These are phyloP conservation scores for Heliconius himera DNA, from an alignment of 1,140 invertebrate species.

Conservation along the genomic window DNA sequence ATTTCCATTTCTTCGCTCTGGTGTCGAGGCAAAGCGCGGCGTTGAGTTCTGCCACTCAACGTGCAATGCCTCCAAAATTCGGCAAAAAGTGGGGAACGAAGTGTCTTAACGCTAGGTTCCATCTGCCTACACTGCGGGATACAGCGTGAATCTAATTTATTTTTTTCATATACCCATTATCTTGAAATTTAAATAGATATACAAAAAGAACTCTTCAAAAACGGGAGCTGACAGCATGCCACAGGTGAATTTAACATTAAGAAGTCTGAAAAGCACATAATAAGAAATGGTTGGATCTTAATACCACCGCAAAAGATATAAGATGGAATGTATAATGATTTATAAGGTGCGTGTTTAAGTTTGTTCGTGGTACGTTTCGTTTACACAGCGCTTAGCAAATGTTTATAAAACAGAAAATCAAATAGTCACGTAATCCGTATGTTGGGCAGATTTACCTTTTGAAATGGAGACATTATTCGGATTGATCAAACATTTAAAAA, in stretches of 20 bases:
- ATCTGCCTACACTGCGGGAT: too few species aligned
- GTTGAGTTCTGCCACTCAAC: too few species aligned
- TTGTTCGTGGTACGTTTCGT: conserved; percentile 51
- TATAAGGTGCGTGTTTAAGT: conserved; percentile 28
- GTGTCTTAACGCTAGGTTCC: too few species aligned
- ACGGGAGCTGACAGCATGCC: conserved; percentile 62
- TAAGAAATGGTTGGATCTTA: not conserved
- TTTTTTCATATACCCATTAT: too few species aligned
- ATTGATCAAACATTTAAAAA: conserved; percentile 37
- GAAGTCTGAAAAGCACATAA: not conserved
- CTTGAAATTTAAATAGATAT: not conserved
- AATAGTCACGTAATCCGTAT: conserved; percentile 60
- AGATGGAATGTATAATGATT: not conserved
- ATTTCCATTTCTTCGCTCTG: too few species aligned
- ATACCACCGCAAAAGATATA: not conserved
- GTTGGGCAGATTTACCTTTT: conserved; percentile 59
- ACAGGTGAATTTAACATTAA: conserved; percentile 46
- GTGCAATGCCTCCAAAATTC: too few species aligned
- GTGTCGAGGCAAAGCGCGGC: too few species aligned
- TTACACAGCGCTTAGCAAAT: conserved; percentile 62
- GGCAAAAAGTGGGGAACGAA: too few species aligned
- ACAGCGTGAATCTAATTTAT: too few species aligned
- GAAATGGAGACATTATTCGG: conserved; percentile 46
- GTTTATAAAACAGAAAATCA: conserved; percentile 58
- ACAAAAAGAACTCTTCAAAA: conserved; percentile 55